These are phyloP conservation scores for Rhabdophis nuchalis DNA, from an alignment of 2,797 vertebrate species.

Conservation along the genomic window DNA sequence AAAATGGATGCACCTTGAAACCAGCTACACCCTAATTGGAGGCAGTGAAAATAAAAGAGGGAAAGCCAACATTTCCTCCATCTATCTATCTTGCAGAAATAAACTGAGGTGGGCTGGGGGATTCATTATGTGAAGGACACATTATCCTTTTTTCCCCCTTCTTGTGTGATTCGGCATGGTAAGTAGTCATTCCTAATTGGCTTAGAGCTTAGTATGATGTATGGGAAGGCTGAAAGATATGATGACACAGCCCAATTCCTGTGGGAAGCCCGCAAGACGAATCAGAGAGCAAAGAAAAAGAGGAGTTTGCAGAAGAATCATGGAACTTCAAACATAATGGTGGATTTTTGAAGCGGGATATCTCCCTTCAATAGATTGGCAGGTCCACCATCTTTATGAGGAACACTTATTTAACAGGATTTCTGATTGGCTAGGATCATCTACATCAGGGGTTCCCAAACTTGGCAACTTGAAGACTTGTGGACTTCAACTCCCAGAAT, in stretches of 20 bases:
- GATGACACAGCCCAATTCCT: conserved; percentile 95
- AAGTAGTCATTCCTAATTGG: conserved; percentile 97
- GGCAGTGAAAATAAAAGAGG: conserved; percentile 51
- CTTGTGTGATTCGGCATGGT: conserved; percentile 85
- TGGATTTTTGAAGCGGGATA: conserved; percentile 48
- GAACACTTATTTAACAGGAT: conserved; percentile 11
- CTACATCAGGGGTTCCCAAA: too few species aligned
- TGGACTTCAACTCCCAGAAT: too few species aligned
- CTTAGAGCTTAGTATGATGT: conserved; percentile 91
- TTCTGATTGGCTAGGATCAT: neutral
- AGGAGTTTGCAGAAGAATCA: conserved; percentile 66
- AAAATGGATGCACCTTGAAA: conserved; percentile 48
- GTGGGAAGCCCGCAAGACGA: conserved; percentile 79
- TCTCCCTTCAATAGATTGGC: conserved; percentile 23
- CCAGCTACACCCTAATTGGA: conserved; percentile 66
- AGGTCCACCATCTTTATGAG: conserved; percentile 38
- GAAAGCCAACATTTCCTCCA: neutral
- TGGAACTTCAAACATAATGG: conserved; percentile 63
- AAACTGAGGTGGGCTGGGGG: conserved; percentile 17
- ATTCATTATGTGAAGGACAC: conserved; percentile 93
- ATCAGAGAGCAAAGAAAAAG: conserved; percentile 77
- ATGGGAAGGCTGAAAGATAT: conserved; percentile 83
- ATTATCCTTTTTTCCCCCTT: conserved; percentile 80
- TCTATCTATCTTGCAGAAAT: conserved; percentile 57
- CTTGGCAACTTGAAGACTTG: too few species aligned